Evolutionary conservation across 2,888 invertebrate species (phyloP), one percentile per base, ranked within the genome.

Genomic region (Dasypolia templi): DNA sequence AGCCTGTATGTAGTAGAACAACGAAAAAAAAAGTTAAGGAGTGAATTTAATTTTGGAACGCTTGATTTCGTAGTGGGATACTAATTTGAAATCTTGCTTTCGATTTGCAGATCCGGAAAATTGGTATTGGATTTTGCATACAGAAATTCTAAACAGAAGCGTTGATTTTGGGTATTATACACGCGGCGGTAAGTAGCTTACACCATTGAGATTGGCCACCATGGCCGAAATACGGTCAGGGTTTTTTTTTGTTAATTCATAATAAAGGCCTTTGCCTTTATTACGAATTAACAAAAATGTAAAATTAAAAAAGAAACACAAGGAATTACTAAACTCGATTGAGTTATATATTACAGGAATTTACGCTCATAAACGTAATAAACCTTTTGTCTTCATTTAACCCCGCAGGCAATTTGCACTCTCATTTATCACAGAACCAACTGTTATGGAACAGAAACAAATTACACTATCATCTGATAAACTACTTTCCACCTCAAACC

Each of bases 381-480:
- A 51, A 46, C 44, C 29, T 46, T n/a, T 32, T 26, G 44, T 22
- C n/a, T 9, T 53, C 42, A 26, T 46, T 61, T n/a, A 62, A 56
- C n/a, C 22, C 2, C 5, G 6, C 11, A 29, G 42, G 42, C 46
- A 29, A 51, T 72, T 69, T 75, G 32, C 29, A 11, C 3, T 26
- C 29, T 51, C 51, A 75, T 78, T 78, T 75, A 75, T 75, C 59
- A 78, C 44, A 3, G 44, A 49, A 29, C 35, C 11, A 62, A 63
- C n/a, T 22, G 26, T 61, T 72, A 73, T 51, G 22, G 9, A 79
- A 80, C 51, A 32, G 29, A 62, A 80, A 77, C 74, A 77, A 77
- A 74, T 77, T 80, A 74, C 58, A 62, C 32, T 46, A 4, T 32
- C n/a, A 19, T 44, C 42, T 53, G 79, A 58, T 73, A 79, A 72